Base-by-base conservation (phyloP, 2,888 invertebrate genomes). In the Dusona sp. region DNA sequence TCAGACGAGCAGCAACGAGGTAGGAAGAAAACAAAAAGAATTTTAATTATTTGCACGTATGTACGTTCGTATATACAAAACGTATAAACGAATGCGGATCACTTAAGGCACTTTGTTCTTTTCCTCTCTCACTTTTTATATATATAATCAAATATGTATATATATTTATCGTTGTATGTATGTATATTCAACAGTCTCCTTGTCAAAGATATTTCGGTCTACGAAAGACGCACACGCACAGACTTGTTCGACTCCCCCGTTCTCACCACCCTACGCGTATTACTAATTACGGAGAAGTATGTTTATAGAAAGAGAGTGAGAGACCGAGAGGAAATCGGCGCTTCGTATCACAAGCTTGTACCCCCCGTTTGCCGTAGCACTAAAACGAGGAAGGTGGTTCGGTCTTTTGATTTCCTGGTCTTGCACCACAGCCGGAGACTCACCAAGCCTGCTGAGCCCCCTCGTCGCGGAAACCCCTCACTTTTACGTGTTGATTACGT, bases 401-500 rank as follows among this genome's bases (percentile, higher is more conserved):
- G 70, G 70, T 75, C 74, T 75, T 64, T 72, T 42, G 83, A 83
- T 88, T 89, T 88, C 85, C 89, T 85, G 88, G 88, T 88, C 84
- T 89, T 88, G 87, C 88, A 85, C 81, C 88, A 88, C 88, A 77
- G 65, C 51, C 70, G 16, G 79, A 57, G 80, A 73, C 80, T 77
- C 22, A 64, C 74, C 64, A 81, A 79, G 83, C 77, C 54, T 68
- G 54, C 80, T 80, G 77, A 67, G 72, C 67, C 64, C 72, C 75
- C 54, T 73, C 64, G 82, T 65, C 74, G 45, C 65, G 75, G 73
- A 22, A 51, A 19, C 13, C 33, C 54, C 75, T 42, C 74, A 42
- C 82, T 61, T 67, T 61, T 73, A 75, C 82, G 78, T 68, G 64
- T 85, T 74, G 68, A 82, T 54, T 67, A 33, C 68, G 70, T 75